Evolutionary conservation across 2,888 invertebrate species (phyloP).

Genomic region (Synergus japonicus): DNA sequence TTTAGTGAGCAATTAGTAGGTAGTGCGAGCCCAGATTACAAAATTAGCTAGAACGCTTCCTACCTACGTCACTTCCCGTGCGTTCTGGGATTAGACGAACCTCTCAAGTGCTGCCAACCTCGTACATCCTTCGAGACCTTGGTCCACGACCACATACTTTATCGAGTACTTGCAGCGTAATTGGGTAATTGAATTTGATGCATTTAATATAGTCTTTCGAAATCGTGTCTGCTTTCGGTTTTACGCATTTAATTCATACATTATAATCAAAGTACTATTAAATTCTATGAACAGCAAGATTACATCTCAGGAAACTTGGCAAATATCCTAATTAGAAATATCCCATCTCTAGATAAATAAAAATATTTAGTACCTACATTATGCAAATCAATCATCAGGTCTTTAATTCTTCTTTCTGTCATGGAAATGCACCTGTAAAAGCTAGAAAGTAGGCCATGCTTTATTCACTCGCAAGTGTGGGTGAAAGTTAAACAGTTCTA

Average conservation of each 20-base stretch:
- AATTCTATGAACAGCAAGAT: background rate
- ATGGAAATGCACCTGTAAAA: background rate
- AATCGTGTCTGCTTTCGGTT: background rate
- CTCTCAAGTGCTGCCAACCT: slow-evolving; percentile 63
- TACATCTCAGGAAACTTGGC: background rate
- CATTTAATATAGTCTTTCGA: background rate
- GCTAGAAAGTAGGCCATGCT: slow-evolving; percentile 39
- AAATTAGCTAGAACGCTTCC: slow-evolving; percentile 65
- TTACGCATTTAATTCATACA: background rate
- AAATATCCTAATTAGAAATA: background rate
- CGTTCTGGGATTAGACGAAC: slow-evolving; percentile 61
- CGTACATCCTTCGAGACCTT: slow-evolving; percentile 62
- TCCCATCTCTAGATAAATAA: background rate
- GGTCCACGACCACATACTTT: slow-evolving; percentile 64
- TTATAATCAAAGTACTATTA: background rate
- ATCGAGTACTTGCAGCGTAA: slow-evolving; percentile 67
- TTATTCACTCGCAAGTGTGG: background rate
- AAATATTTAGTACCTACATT: no score
- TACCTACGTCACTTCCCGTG: slow-evolving; percentile 61
- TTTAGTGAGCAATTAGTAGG: slow-evolving; percentile 74
- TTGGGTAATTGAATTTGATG: slow-evolving; percentile 62
- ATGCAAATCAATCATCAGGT: slow-evolving; percentile 16
- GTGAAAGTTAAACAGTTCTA: slow-evolving; percentile 48
- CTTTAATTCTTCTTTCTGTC: background rate
- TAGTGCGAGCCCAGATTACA: slow-evolving; percentile 72